phyloP scores from a whole-genome alignment of 1,140 invertebrate species.

The Drosophila lacteicornis region DNA sequence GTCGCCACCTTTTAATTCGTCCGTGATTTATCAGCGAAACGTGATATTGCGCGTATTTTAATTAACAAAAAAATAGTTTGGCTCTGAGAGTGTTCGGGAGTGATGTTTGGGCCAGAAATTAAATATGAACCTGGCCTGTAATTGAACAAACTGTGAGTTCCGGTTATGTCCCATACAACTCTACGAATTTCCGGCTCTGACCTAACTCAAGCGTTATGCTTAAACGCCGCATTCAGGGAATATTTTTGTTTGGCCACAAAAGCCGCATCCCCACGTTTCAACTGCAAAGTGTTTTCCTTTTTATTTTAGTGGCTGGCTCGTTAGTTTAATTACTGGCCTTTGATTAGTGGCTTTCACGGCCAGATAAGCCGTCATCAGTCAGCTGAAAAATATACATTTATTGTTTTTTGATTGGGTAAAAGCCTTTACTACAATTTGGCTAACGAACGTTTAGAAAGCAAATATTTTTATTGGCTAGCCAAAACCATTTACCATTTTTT shows the following conservation, averaged over 20 bases:
- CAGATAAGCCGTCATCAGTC: conserved; percentile 46
- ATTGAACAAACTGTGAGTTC: conserved; percentile 39
- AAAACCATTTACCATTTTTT: background rate
- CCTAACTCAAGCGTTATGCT: conserved; percentile 44
- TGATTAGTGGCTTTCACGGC: conserved; percentile 44
- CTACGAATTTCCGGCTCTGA: conserved; percentile 41
- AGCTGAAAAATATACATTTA: conserved; percentile 14
- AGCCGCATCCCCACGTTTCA: background rate
- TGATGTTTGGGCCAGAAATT: conserved; percentile 40
- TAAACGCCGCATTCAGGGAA: conserved; percentile 15
- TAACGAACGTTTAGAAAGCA: conserved; percentile 1
- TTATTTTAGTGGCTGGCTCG: conserved; percentile 33
- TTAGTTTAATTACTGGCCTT: conserved; percentile 50
- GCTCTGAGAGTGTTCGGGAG: background rate
- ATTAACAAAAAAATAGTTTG: conserved; percentile 46
- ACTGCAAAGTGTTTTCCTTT: conserved; percentile 4
- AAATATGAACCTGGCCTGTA: conserved; percentile 43
- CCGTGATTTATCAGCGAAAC: conserved; percentile 5
- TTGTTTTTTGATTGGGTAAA: conserved; percentile 29
- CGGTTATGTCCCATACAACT: conserved; percentile 23
- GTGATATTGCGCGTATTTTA: conserved; percentile 39
- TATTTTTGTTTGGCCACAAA: conserved; percentile 17
- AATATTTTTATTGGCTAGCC: conserved; percentile 13
- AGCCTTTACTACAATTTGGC: conserved; percentile 1
- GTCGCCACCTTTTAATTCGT: conserved; percentile 3